Evolutionary conservation across 2,888 invertebrate species (phyloP), one percentile per base, ranked within the genome.

Genomic region (Piscicola geometra): DNA sequence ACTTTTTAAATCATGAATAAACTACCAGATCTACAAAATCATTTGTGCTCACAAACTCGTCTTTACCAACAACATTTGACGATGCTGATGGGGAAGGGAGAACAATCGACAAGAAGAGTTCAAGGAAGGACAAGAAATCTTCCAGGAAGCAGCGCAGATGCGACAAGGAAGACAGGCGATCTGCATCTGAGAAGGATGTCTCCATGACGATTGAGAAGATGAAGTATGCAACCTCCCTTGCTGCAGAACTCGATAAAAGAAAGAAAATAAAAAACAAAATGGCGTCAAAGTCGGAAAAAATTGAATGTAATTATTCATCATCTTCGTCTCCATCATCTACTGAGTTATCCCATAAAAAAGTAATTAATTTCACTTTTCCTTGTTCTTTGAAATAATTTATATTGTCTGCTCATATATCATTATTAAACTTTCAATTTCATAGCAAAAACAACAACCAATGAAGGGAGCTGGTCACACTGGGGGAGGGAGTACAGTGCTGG

Each of bases 161-260:
- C 15, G 41, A 41, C 41, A 41, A 41, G 41, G 41, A 41, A 41
- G 25, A 56, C 5, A 9, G 25, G 5, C 60, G 60, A 18, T 56
- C 60, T 18, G n/a, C n/a, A n/a, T 56, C 60, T 56, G 3, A 21
- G 3, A 9, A 56, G n/a, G 3, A 5, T 3, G n/a, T 9, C 21
- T 18, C 5, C 5, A 25, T 71, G 1, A 71, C 71, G 25, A 15
- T 73, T 12, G 73, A 73, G n/a, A 32, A 64, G 12, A 28, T 73
- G 52, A 60, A 41, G 32, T 73, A 73, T 73, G 64, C 64, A 0
- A 64, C 73, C 0, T 56, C 56, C 35, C 73, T 73, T n/a, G 73
- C 52, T 2, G 73, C 73, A 32, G 73, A 73, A 36, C 30, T 73
- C 0, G 60, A 64, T 3, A 73, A 73, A 33, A n/a, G 64, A 35